Evolutionary conservation across 2,113 vertebrate species (phyloP).

Genomic region (Ranitomeya imitator): DNA sequence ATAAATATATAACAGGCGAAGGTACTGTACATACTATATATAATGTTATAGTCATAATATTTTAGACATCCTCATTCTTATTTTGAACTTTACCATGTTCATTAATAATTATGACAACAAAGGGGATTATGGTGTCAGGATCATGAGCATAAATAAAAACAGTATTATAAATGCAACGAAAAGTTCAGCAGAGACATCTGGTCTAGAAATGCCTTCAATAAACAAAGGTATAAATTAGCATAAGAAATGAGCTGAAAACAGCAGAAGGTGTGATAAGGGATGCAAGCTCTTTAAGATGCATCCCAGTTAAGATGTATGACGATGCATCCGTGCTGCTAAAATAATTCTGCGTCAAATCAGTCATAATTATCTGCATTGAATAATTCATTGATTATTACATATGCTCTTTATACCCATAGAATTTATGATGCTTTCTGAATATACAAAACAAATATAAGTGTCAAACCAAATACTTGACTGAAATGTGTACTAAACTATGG

Average conservation of each 20-base stretch:
- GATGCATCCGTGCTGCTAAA: constrained; percentile 35
- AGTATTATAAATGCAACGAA: constrained; percentile 45
- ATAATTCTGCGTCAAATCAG: constrained; percentile 30
- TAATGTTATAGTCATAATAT: neutral
- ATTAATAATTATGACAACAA: constrained; percentile 45
- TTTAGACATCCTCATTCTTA: neutral
- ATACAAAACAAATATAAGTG: neutral
- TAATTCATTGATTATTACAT: neutral
- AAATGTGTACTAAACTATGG: neutral
- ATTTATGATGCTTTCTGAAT: neutral
- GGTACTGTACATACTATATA: neutral
- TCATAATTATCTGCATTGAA: constrained; percentile 9
- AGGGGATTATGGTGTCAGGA: constrained; percentile 55
- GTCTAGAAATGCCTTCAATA: constrained; percentile 48
- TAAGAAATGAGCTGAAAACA: constrained; percentile 42
- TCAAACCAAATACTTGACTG: neutral
- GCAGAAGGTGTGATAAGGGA: constrained; percentile 55
- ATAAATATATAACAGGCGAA: neutral
- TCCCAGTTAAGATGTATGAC: constrained; percentile 39
- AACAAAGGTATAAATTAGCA: constrained; percentile 46
- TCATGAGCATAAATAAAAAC: constrained; percentile 57
- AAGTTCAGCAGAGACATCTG: constrained; percentile 51
- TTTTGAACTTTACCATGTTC: constrained; percentile 42
- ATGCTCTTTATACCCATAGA: neutral
- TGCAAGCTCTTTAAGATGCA: constrained; percentile 46